These are phyloP conservation scores for Drosophila cracens DNA, from an alignment of 2,888 invertebrate genomes.

Conservation along the genomic window DNA sequence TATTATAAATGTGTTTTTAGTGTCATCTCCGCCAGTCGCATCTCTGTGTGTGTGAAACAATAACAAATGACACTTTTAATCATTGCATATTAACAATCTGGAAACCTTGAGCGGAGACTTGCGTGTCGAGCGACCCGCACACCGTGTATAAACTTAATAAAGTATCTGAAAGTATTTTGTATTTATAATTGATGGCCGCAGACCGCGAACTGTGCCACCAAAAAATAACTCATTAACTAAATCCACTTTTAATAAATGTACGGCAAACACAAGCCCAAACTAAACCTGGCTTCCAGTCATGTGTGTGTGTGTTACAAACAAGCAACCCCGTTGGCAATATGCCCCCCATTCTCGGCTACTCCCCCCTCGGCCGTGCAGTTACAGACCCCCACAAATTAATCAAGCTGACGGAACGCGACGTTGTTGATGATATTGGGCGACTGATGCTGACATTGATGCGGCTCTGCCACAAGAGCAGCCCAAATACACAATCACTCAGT, in stretches of 20 bases:
- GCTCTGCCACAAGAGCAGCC: conserved; percentile 73
- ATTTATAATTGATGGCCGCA: conserved; percentile 63
- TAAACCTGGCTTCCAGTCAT: conserved; percentile 31
- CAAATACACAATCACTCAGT: conserved; percentile 70
- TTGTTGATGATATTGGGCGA: conserved; percentile 82
- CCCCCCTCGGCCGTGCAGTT: conserved; percentile 13
- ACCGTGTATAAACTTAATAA: conserved; percentile 8
- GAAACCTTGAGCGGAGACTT: conserved; percentile 52
- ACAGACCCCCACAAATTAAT: conserved; percentile 74
- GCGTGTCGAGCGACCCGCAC: conserved; percentile 53
- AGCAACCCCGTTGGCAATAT: conserved; percentile 13
- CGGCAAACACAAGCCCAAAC: conserved; percentile 21
- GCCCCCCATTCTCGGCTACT: neutral
- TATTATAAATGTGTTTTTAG: conserved; percentile 21
- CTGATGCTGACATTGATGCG: conserved; percentile 80
- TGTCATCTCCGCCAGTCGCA: conserved; percentile 27
- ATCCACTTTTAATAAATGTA: conserved; percentile 81
- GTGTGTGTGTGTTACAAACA: conserved; percentile 1
- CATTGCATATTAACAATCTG: conserved; percentile 76
- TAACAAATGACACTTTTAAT: conserved; percentile 80
- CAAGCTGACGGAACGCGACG: conserved; percentile 78
- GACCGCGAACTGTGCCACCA: conserved; percentile 72
- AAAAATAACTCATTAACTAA: conserved; percentile 80
- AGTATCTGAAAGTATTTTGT: conserved; percentile 33
- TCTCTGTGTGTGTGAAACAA: conserved; percentile 42